phyloP scores from a whole-genome alignment of 1,140 invertebrate genomes.

The Andrena cerasifolii region DNA sequence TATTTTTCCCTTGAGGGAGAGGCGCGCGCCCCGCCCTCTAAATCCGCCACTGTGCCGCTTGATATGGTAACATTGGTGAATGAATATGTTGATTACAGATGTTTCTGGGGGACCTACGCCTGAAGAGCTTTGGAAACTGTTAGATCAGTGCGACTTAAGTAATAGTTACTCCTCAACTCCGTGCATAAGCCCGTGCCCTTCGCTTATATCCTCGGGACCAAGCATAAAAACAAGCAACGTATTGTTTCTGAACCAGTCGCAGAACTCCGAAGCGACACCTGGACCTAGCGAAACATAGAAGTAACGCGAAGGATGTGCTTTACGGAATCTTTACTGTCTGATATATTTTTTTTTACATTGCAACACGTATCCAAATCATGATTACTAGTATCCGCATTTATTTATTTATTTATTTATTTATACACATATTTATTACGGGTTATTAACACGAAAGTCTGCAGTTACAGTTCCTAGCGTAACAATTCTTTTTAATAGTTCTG shows the following conservation, averaged over 20 bases:
- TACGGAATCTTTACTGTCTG: not conserved
- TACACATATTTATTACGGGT: constrained; percentile 12
- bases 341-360: constrained; percentile 19
- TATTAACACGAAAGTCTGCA: constrained; percentile 33
- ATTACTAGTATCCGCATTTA: constrained; percentile 57
- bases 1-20: no score
- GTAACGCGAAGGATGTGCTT: constrained; percentile 18
- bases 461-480: constrained; percentile 51
- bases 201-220: constrained; percentile 83
- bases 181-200: constrained; percentile 91
- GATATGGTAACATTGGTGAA: no score
- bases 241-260: constrained; percentile 87
- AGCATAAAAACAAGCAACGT: constrained; percentile 89
- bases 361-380: not conserved
- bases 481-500: constrained; percentile 19
- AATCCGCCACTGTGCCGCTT: no score
- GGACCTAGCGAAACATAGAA: constrained; percentile 72
- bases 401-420: constrained; percentile 59
- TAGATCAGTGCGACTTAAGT: constrained; percentile 96
- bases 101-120: constrained; percentile 92
- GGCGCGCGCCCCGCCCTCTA: no score
- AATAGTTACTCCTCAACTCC: constrained; percentile 92
- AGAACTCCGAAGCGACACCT: constrained; percentile 75
- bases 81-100: constrained; percentile 68
- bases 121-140: constrained; percentile 92